phyloP scores from a whole-genome alignment of 2,888 invertebrate genomes.

The Alloplasta piceator region DNA sequence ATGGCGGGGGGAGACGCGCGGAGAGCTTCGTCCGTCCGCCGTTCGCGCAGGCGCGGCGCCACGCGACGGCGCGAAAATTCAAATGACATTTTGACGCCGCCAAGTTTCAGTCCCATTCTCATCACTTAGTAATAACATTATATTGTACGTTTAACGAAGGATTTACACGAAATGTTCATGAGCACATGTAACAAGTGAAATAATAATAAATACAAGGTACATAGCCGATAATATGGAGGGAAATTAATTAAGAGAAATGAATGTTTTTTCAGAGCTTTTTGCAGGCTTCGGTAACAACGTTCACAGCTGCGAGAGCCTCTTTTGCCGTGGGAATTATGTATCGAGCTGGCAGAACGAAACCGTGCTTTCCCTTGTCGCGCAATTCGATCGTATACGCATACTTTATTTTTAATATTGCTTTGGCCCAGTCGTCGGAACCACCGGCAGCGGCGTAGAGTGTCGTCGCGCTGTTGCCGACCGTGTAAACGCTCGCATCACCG shows the following conservation, averaged over 20 bases:
- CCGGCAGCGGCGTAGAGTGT: slow-evolving; percentile 92
- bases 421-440: slow-evolving; percentile 96
- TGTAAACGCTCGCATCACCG: slow-evolving; percentile 86
- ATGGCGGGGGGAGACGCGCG: too few species aligned
- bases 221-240: slow-evolving; percentile 2
- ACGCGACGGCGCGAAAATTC: too few species aligned
- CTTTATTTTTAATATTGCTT: slow-evolving; percentile 91
- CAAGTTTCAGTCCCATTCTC: too few species aligned
- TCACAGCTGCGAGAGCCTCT: slow-evolving; percentile 90
- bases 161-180: too few species aligned
- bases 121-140: too few species aligned
- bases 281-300: slow-evolving; percentile 86
- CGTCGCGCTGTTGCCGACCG: slow-evolving; percentile 91
- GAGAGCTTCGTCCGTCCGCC: too few species aligned
- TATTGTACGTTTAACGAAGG: too few species aligned
- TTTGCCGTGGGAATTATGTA: slow-evolving; percentile 90
- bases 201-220: slow-evolving; percentile 42
- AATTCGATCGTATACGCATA: slow-evolving; percentile 96
- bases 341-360: slow-evolving; percentile 93
- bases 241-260: too few species aligned
- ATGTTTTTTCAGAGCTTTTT: slow-evolving; percentile 66
- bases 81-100: too few species aligned
- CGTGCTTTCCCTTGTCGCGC: slow-evolving; percentile 92
- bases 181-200: too few species aligned
- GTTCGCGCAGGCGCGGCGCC: too few species aligned